These are phyloP conservation scores for Adoxophyes honmai DNA, from an alignment of 1,140 invertebrate species.

Conservation along the genomic window DNA sequence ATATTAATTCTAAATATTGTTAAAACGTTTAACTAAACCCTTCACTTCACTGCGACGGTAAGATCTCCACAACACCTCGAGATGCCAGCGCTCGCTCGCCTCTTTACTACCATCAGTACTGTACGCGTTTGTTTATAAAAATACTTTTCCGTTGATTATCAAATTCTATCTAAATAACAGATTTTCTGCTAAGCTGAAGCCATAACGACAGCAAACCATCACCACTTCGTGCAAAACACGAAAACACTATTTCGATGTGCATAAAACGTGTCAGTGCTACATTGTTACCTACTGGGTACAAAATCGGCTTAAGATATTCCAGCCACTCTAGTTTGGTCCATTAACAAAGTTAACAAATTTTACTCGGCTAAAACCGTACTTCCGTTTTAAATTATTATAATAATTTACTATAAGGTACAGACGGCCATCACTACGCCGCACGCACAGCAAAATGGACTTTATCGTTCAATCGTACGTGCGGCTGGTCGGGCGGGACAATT, in stretches of 20 bases:
- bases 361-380: no score
- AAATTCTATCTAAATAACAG: constrained; percentile 6
- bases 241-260: neutral
- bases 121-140: constrained; percentile 5
- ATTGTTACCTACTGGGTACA: neutral
- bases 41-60: neutral
- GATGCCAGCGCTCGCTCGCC: no score
- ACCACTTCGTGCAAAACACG: neutral
- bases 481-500: neutral
- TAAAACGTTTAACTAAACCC: neutral
- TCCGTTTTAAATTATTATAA: no score
- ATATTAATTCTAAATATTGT: neutral
- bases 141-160: neutral
- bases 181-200: neutral
- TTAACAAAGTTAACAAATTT: no score
- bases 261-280: neutral
- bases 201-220: neutral
- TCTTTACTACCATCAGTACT: neutral
- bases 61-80: neutral
- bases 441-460: no score
- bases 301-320: neutral
- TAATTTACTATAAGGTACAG: no score
- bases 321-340: neutral
- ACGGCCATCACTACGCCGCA: no score
- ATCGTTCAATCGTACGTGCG: no score